Base-by-base conservation (phyloP, 2,797 vertebrate genomes). In the Graptemys geographica region DNA sequence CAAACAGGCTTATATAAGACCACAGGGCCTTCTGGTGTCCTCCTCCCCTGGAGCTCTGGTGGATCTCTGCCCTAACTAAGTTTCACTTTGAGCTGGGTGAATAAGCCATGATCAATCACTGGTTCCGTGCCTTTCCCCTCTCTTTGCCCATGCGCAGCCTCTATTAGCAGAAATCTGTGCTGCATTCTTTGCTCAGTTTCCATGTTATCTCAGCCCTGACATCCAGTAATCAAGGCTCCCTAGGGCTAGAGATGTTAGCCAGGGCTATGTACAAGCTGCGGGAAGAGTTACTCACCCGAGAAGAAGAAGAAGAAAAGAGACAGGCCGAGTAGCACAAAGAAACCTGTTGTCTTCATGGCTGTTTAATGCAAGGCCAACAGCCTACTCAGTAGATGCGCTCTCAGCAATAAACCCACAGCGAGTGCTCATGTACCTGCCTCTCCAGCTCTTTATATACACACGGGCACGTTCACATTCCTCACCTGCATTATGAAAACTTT, bases 401-500 rank as follows among this genome's bases (percentile, higher is more conserved):
- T 90, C 93, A 91, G 87, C 91, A 94, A 86, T 52, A 12, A 94
- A 92, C 15, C 55, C 92, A 96, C 91, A 92, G 55, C 41, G 51
- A 65, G 87, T 1, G n/a, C 93, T 92, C 86, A 16, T 59, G 47
- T 85, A 89, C 89, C 96, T 69, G 91, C 84, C 92, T 79, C 72
- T 91, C 91, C 89, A 69, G 89, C 87, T 97, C 96, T 97, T 98
- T 98, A 97, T 97, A 94, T 2, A 8, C 83, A 81, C 88, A 84
- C 93, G 65, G 8, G 0, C 51, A 89, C 88, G 89, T 93, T 90
- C 95, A 96, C 81, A 15, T 89, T 96, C 96, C 89, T 94, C 98
- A 97, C 98, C 98, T 98, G 97, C 97, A 97, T 98, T 96, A 95
- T 97, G 97, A 98, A 95, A 97, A 96, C 97, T 91, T 89, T 92